Conservation (phyloP, 2,113 vertebrate genomes). For the Typhlomys cinereus region DNA sequence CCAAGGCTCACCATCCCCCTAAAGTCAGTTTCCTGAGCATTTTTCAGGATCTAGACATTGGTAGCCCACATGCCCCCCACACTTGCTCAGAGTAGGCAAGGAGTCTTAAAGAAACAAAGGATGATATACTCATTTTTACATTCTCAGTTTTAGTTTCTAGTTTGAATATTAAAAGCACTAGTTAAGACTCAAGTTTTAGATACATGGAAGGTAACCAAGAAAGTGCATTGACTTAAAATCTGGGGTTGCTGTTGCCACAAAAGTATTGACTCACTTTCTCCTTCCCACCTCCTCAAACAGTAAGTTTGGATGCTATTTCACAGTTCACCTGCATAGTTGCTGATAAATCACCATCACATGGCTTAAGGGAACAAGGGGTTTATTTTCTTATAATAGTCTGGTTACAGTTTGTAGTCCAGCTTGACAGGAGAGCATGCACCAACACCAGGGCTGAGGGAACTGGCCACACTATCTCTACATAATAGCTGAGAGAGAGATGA, state of each 20-base stretch:
- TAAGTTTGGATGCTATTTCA: no score
- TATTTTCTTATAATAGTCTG: no score
- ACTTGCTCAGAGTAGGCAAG: neutral
- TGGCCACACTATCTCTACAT: no score
- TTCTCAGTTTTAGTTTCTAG: neutral
- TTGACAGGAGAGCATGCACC: no score
- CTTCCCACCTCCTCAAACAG: no score
- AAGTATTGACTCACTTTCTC: neutral
- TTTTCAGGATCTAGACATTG: neutral
- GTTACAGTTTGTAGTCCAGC: no score
- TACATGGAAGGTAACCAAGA: neutral
- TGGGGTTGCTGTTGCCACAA: neutral
- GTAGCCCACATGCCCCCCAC: accelerated
- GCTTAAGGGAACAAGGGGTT: no score
- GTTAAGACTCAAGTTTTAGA: neutral
- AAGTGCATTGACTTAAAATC: no score
- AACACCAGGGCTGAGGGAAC: no score
- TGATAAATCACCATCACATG: no score
- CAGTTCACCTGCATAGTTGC: no score
- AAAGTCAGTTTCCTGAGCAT: neutral
- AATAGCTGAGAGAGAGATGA: no score
- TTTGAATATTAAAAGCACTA: neutral
- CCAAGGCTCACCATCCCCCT: neutral
- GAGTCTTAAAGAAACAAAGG: neutral
- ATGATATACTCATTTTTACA: neutral